Conservation (phyloP, 2,797 vertebrate genomes). For the Morus bassanus region DNA sequence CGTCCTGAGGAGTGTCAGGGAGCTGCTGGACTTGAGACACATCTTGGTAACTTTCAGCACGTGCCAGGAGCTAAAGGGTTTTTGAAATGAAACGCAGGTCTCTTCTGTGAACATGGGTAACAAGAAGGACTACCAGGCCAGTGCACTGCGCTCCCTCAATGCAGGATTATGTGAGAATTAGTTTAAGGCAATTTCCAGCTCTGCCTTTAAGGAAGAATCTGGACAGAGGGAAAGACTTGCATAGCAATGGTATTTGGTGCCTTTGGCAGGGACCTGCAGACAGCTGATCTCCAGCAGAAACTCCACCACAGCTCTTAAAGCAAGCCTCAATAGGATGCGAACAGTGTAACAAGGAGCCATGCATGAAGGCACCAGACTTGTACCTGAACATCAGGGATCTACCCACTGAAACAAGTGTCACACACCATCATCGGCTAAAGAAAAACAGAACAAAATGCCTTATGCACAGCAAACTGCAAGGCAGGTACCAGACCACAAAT, state of each 20-base stretch:
- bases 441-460: not conserved
- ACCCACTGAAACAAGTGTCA: not conserved
- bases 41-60: not conserved
- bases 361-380: fast-evolving
- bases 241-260: fast-evolving
- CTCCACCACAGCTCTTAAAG: not conserved
- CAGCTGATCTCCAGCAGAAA: not conserved
- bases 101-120: not conserved
- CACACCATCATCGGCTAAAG: not conserved
- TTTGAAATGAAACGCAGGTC: not conserved
- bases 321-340: not conserved
- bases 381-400: not conserved
- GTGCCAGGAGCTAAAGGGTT: not conserved
- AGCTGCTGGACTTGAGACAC: not conserved
- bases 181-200: not conserved
- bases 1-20: not conserved
- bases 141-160: not conserved
- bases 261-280: not conserved
- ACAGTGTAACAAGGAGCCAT: not conserved
- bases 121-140: not conserved
- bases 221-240: not conserved
- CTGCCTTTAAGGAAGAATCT: not conserved
- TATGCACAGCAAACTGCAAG: not conserved
- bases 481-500: not conserved
- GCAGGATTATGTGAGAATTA: not conserved